Evolutionary conservation across 2,888 invertebrate genomes (phyloP).

Genomic region (Dione vanillae): DNA sequence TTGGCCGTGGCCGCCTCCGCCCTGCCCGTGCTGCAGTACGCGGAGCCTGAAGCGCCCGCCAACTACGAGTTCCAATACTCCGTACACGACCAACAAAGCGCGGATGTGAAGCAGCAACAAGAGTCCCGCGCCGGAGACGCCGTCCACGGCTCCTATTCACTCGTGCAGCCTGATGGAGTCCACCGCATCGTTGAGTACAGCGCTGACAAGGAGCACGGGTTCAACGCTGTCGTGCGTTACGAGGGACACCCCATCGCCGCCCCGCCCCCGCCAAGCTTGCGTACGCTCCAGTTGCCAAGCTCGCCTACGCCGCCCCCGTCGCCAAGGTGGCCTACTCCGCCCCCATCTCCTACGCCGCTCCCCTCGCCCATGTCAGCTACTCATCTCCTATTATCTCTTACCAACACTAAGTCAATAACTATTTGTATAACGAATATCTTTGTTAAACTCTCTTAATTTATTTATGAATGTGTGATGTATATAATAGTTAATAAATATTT

Average conservation of each 20-base stretch:
- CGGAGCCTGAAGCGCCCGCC: conserved; percentile 66
- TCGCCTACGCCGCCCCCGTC: conserved; percentile 55
- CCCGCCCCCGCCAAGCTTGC: conserved; percentile 56
- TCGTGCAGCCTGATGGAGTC: conserved; percentile 75
- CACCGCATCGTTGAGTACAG: conserved; percentile 76
- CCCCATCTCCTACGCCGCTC: conserved; percentile 46
- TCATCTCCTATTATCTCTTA: conserved; percentile 72
- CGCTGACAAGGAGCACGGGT: conserved; percentile 71
- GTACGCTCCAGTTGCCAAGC: conserved; percentile 60
- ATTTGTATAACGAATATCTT: no score
- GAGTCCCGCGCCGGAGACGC: conserved; percentile 71
- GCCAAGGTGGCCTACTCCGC: conserved; percentile 47
- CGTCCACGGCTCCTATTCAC: conserved; percentile 76
- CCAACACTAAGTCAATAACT: conserved; percentile 63
- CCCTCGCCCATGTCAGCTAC: conserved; percentile 63
- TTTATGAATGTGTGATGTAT: conserved; percentile 5
- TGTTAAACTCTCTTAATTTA: background rate
- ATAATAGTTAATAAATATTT: background rate
- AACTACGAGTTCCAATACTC: conserved; percentile 76
- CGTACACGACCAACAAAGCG: conserved; percentile 72
- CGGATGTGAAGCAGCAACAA: conserved; percentile 76
- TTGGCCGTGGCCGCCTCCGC: conserved; percentile 55
- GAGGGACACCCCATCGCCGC: conserved; percentile 46
- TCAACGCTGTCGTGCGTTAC: conserved; percentile 66
- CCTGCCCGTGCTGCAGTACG: conserved; percentile 59